Evolutionary conservation across 2,113 vertebrate species (phyloP), one percentile per base, ranked within the genome.

Genomic region (Paramormyrops kingsleyae): DNA sequence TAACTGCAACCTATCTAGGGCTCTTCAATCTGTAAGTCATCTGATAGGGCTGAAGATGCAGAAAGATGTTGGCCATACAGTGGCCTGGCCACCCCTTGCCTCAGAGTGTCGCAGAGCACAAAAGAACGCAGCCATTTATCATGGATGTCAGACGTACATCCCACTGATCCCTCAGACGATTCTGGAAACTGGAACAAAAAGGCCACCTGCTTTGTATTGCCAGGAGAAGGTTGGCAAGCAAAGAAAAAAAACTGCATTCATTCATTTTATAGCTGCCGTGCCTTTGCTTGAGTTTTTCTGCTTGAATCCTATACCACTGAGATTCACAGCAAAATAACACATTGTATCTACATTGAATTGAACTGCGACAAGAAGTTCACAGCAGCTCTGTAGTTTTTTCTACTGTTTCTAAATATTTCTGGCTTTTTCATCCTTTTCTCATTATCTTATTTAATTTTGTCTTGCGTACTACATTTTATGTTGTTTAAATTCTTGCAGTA

Each of bases 111-210:
- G 15, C 31, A 19, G 74, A 77, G 24, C 39, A 59, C 53, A 35
- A 66, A 46, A 49, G 35, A 50, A 47, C 24, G 50, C 87, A 85
- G 53, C n/a, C 84, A 80, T 90, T 90, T 44, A 90, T 87, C 89
- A 77, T 49, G 12, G 85, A 31, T 80, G 89, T 52, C 89, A 90
- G 85, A 46, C 17, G 8, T 35, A 31, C 12, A 47, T 90, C 66
- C 62, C 19, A 42, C 44, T 35, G 53, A 49, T 74, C 44, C 46
- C 17, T 87, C 89, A 39, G n/a, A 74, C 84, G 9, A 53, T 35
- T 7, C 27, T 1, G 27, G 13, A 90, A 77, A 90, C 35, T 90
- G 84, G 62, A 77, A 47, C 84, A 53, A 87, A 70, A 17, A 50
- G 66, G 27, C 56, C 39, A 50, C 42, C 19, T 46, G 27, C 39